Evolutionary conservation across 2,797 vertebrate genomes (phyloP).

Genomic region (Malacoraja senta): DNA sequence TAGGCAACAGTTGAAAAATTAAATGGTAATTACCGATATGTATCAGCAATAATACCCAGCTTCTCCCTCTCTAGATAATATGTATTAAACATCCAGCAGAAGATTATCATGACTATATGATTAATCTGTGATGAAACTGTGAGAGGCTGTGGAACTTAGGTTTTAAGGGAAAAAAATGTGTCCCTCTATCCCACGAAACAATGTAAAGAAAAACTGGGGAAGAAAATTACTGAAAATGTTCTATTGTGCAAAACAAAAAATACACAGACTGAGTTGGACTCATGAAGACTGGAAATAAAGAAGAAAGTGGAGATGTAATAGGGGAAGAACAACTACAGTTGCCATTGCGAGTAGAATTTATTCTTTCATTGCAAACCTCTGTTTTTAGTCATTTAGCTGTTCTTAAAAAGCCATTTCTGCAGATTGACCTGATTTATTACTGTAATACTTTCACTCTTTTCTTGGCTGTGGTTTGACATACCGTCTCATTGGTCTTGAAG

Average conservation of each 20-base stretch:
- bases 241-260: background rate
- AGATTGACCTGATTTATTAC: background rate
- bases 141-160: background rate
- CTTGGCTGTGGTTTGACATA: background rate
- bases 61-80: background rate
- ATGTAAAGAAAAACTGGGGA: background rate
- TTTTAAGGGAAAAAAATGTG: background rate
- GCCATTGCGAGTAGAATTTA: background rate
- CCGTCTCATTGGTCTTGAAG: background rate
- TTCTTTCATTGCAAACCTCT: background rate
- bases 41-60: background rate
- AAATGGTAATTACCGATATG: background rate
- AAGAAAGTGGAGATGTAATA: background rate
- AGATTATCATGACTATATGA: background rate
- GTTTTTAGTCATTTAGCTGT: background rate
- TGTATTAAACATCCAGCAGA: background rate
- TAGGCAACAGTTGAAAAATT: background rate
- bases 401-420: background rate
- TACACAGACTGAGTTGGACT: background rate
- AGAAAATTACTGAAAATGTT: background rate
- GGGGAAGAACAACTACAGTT: background rate
- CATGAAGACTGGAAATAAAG: background rate
- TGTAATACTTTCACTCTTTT: background rate
- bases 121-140: background rate
- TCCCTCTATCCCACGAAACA: background rate